Evolutionary conservation across 2,888 invertebrate species (phyloP).

Genomic region (Trichogramma dendrolimi): DNA sequence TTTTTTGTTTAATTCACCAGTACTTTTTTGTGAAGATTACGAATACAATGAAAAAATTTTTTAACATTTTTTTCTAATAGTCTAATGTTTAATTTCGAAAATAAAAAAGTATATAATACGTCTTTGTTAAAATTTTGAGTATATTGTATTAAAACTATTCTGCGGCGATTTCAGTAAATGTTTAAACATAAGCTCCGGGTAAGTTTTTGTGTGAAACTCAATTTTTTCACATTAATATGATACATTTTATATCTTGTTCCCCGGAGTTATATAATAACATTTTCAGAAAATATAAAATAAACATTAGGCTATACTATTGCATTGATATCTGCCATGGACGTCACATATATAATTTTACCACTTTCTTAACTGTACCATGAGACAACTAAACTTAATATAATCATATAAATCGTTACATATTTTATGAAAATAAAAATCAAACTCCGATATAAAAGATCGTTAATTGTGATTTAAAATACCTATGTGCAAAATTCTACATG

Average conservation of each 20-base stretch:
- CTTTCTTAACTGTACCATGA: constrained; percentile 33
- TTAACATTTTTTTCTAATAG: background rate
- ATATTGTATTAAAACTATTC: too few species aligned
- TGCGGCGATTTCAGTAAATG: too few species aligned
- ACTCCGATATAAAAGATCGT: constrained; percentile 14
- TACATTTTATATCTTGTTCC: constrained; percentile 41
- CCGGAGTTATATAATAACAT: too few species aligned
- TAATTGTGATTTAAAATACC: constrained; percentile 37
- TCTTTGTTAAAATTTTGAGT: too few species aligned
- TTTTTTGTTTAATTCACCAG: too few species aligned
- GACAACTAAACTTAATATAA: constrained; percentile 28
- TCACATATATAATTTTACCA: constrained; percentile 33
- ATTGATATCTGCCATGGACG: constrained; percentile 50
- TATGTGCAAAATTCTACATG: constrained; percentile 36
- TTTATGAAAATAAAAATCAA: constrained; percentile 37
- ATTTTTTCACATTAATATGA: constrained; percentile 40
- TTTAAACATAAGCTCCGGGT: too few species aligned
- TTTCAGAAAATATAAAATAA: too few species aligned
- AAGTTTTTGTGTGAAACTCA: too few species aligned
- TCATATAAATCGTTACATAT: constrained; percentile 19
- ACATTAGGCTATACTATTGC: constrained; percentile 37
- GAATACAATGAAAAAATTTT: too few species aligned
- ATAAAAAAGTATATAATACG: too few species aligned
- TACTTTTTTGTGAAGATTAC: too few species aligned
- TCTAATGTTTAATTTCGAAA: constrained; percentile 1